These are phyloP conservation scores for Eptatretus atami DNA, from an alignment of 2,797 vertebrate genomes.

Conservation along the genomic window DNA sequence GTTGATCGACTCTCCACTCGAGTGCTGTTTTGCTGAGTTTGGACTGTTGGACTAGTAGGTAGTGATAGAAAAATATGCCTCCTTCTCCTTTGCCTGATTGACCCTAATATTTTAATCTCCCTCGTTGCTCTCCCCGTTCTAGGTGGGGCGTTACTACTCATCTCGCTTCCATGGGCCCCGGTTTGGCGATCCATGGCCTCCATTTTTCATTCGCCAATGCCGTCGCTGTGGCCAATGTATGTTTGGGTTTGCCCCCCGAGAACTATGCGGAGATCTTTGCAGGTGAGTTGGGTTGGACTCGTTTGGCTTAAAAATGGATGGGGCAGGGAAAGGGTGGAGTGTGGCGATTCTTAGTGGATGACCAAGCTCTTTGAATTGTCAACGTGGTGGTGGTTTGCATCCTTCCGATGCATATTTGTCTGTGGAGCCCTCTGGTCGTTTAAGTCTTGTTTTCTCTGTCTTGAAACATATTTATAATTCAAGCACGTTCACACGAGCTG, in stretches of 20 bases:
- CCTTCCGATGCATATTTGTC: background rate
- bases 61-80: no score
- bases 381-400: background rate
- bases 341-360: no score
- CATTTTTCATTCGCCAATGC: constrained; percentile 7
- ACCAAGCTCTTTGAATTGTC: background rate
- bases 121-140: no score
- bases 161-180: constrained; percentile 7
- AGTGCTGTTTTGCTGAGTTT: no score
- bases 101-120: no score
- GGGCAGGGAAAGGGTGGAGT: background rate
- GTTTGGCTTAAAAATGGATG: background rate
- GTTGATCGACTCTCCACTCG: no score
- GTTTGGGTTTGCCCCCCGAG: constrained; percentile 8
- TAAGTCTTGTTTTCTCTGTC: no score
- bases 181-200: constrained; percentile 8
- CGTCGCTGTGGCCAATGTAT: constrained; percentile 8
- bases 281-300: constrained; percentile 2
- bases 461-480: no score
- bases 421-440: no score
- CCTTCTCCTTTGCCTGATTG: no score
- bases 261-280: constrained; percentile 7
- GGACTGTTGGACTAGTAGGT: no score
- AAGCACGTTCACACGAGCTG: no score
- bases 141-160: constrained; percentile 9